Evolutionary conservation across 30 jellyfish, hydroid and myxozoan species (phyloP), one percentile per base, ranked within the genome.

Genomic region (Sanderia malayensis): DNA sequence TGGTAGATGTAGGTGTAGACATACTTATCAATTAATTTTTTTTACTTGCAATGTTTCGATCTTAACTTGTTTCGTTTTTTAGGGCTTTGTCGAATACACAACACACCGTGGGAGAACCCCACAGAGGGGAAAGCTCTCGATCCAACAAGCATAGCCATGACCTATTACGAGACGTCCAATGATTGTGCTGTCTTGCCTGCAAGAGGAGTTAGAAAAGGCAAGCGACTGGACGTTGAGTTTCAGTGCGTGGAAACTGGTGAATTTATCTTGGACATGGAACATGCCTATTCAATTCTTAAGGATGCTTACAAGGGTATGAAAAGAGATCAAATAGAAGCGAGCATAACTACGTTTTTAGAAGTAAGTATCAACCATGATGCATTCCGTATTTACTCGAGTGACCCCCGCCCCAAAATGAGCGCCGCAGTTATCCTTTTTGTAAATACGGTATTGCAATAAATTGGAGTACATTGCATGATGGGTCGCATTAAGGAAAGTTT

Each of bases 71-170:
- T n/a, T 32, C 32, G 18, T 59, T 9, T 32, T 9, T 6, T 19
- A 72, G 84, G 84, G 13, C 64, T 72, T 31, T 72, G 84, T 41
- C 71, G 84, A 0, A 57, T 72, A 1, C 84, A 72, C 72, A 57
- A 72, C 23, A 72, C 75, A 1, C 84, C 84, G 7, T 72, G 84
- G 84, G 84, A 72, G 31, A 71, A 53, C 59, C 84, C 84, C 4
- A n/a, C n/a, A n/a, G 74, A 32, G 24, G 84, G 84, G n/a, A 71
- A 55, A 34, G 25, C 31, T 13, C 37, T 52, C 65, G 59, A 72
- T 46, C 74, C 84, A 1, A 31, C 57, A 2, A 61, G 32, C 2
- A 0, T 72, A 41, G 84, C 73, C 6, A 26, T 72, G 30, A 46
- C 84, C 27, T 74, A 72, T 31, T 72, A 72, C 84, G 2, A 34